Percentiles rank a stretch among this genome's conserved stretches.
These are phyloP conservation scores for Sebastes matsubarae DNA, from an alignment of 2,797 vertebrate species.

Conservation along the genomic window DNA sequence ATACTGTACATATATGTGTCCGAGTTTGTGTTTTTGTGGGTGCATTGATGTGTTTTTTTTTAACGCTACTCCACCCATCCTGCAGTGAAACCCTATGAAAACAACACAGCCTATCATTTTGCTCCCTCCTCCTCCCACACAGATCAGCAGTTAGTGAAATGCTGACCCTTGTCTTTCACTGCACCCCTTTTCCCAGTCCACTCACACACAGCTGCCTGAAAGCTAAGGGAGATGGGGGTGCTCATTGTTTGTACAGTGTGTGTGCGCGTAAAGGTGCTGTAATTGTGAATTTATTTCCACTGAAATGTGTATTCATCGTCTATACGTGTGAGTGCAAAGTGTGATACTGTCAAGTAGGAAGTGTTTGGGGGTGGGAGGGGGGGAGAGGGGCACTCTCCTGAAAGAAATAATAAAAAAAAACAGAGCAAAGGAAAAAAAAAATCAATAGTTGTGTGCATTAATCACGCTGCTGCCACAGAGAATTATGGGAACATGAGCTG, in stretches of 20 bases:
- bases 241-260: slow-evolving; percentile 33
- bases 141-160: slow-evolving; percentile 79
- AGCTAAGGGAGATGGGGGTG: slow-evolving; percentile 29
- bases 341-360: slow-evolving; percentile 14
- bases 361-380: slow-evolving; percentile 33
- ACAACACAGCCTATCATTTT: slow-evolving; percentile 71
- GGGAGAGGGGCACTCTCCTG: slow-evolving; percentile 3
- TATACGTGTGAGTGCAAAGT: slow-evolving; percentile 7
- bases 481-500: slow-evolving; percentile 88
- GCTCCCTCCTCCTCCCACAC: slow-evolving; percentile 53
- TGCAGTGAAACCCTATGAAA: slow-evolving; percentile 73
- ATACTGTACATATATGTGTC: neutral
- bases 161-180: slow-evolving; percentile 80
- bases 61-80: slow-evolving; percentile 59
- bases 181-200: slow-evolving; percentile 70
- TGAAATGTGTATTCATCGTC: slow-evolving; percentile 1
- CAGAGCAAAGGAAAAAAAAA: slow-evolving; percentile 61
- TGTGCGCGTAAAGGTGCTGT: neutral
- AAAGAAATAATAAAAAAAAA: slow-evolving; percentile 54
- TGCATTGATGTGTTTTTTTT: slow-evolving; percentile 18
- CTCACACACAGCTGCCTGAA: slow-evolving; percentile 56
- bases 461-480: slow-evolving; percentile 89
- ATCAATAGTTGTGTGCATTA: slow-evolving; percentile 94
- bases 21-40: slow-evolving; percentile 7
- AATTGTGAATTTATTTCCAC: slow-evolving; percentile 6